phyloP scores from a whole-genome alignment of 2,113 vertebrate species.

The Nycticryphes semicollaris region DNA sequence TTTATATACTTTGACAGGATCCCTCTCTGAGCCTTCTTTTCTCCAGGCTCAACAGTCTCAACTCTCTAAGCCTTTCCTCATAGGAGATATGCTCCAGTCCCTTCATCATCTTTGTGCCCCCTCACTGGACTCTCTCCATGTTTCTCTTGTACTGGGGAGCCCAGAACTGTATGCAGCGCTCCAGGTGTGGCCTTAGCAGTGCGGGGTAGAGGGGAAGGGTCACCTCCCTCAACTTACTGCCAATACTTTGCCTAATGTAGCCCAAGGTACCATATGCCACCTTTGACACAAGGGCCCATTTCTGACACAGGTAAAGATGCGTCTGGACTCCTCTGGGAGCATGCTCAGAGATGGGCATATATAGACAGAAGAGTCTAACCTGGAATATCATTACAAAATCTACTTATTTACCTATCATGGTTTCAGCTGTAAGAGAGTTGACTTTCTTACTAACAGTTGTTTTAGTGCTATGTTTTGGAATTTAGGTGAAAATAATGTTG shows the following conservation, averaged over 20 bases:
- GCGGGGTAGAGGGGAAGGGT: not conserved
- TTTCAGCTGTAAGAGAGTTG: not conserved
- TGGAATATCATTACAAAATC: not conserved
- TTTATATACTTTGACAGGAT: not conserved
- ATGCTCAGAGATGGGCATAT: not conserved
- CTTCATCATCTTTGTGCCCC: not conserved
- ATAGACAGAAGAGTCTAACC: not conserved
- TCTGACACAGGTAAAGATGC: not conserved
- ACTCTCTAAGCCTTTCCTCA: not conserved
- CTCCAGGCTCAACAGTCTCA: not conserved
- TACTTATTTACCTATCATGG: not conserved
- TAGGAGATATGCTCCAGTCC: not conserved
- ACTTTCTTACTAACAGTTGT: not conserved
- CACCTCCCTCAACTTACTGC: not conserved
- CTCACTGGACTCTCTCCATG: not conserved
- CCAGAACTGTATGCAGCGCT: not conserved
- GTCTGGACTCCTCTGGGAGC: not conserved
- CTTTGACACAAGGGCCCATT: rapidly evolving
- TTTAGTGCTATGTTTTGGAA: not conserved
- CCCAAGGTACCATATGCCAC: rapidly evolving
- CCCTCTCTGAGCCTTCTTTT: rapidly evolving
- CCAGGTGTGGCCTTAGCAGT: not conserved
- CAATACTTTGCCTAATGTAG: not conserved
- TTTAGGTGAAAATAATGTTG: not conserved
- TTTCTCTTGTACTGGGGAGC: not conserved